Evolutionary conservation across 92 coral and sea anemone genomes (phyloP).

Genomic region (Isaurus tuberculatus): DNA sequence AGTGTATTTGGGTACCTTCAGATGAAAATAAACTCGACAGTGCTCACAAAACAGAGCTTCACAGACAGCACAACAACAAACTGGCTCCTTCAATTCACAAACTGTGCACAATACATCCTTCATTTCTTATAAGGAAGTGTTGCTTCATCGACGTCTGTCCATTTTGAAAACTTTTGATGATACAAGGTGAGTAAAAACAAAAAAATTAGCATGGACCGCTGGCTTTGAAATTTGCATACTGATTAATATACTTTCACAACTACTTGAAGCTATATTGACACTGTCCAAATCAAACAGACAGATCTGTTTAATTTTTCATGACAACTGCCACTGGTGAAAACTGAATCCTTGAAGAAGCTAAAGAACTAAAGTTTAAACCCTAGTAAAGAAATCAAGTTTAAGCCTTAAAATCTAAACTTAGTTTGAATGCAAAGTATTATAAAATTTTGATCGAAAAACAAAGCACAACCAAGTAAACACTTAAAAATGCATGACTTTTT

Average conservation of each 20-base stretch:
- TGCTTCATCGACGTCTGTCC: not conserved
- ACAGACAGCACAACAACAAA: slow-evolving; percentile 90
- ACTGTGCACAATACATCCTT: slow-evolving; percentile 86
- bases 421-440: not conserved
- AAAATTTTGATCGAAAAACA: not conserved
- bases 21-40: slow-evolving; percentile 69
- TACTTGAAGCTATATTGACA: not conserved
- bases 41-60: slow-evolving; percentile 86
- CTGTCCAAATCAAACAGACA: slow-evolving; percentile 21
- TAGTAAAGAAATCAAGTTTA: not conserved
- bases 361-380: not conserved
- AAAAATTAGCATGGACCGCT: slow-evolving; percentile 5
- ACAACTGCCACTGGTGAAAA: slow-evolving; percentile 7
- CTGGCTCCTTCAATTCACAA: slow-evolving; percentile 85
- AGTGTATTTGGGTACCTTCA: slow-evolving; percentile 60
- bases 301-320: slow-evolving; percentile 41
- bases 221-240: slow-evolving; percentile 31
- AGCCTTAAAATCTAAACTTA: not conserved
- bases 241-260: not conserved
- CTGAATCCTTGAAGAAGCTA: not conserved
- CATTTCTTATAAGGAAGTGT: slow-evolving; percentile 39
- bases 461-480: not conserved
- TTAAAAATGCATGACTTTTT: not conserved
- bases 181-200: not conserved
- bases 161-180: slow-evolving; percentile 6